These are phyloP conservation scores for Morbakka virulenta DNA, from an alignment of 30 jellyfish, hydroid and myxozoan species.

Conservation along the genomic window DNA sequence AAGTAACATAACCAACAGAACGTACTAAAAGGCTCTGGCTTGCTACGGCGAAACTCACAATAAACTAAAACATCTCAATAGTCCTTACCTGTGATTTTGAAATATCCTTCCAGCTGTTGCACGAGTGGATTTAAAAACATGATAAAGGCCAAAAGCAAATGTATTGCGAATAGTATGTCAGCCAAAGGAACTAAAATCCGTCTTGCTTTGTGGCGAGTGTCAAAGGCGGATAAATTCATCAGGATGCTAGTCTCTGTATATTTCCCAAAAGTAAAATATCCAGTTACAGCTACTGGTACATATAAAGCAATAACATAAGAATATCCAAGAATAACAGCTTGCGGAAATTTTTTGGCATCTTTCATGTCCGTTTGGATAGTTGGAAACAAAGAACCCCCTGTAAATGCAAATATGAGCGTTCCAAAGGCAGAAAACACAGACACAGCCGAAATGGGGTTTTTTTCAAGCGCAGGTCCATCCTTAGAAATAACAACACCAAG, in stretches of 20 bases:
- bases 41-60: no score
- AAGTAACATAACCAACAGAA: no score
- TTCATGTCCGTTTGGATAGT: slow-evolving; percentile 93
- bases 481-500: neutral
- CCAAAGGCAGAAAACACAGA: slow-evolving; percentile 85
- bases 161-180: slow-evolving; percentile 74
- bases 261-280: slow-evolving; percentile 76
- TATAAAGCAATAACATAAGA: slow-evolving; percentile 65
- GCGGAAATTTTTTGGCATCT: slow-evolving; percentile 68
- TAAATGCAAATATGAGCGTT: slow-evolving; percentile 89
- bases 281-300: slow-evolving; percentile 69
- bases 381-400: slow-evolving; percentile 93
- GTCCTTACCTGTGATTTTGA: no score
- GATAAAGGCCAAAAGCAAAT: slow-evolving; percentile 77
- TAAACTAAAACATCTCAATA: no score
- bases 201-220: neutral
- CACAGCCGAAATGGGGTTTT: slow-evolving; percentile 31
- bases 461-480: slow-evolving; percentile 15
- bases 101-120: slow-evolving; percentile 84
- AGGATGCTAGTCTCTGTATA: slow-evolving; percentile 42
- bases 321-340: slow-evolving; percentile 79
- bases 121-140: slow-evolving; percentile 77
- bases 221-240: slow-evolving; percentile 23
- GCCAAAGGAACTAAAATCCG: slow-evolving; percentile 48
- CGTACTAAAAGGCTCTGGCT: no score